These are phyloP conservation scores for Caenorhabditis sp. DNA, from an alignment of 2,888 invertebrate species.

Conservation along the genomic window DNA sequence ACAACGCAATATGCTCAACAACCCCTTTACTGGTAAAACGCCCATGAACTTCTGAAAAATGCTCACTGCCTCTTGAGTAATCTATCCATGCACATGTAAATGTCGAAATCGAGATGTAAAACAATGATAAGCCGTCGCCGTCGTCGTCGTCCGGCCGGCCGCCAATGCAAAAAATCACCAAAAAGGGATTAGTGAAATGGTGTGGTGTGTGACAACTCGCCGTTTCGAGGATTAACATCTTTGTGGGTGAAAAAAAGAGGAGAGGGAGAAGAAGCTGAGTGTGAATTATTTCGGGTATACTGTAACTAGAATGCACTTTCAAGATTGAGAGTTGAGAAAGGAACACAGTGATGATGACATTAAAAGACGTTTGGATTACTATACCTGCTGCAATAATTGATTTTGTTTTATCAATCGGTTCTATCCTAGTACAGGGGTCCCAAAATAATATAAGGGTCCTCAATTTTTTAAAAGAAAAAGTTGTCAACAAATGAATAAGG, in stretches of 20 bases:
- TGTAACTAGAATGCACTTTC: neutral
- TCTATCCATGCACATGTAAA: neutral
- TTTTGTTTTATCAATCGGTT: too few species aligned
- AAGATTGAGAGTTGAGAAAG: too few species aligned
- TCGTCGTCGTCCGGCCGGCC: neutral
- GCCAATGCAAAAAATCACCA: neutral
- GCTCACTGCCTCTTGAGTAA: neutral
- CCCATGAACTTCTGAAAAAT: too few species aligned
- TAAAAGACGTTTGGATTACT: too few species aligned
- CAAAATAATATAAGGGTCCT: too few species aligned
- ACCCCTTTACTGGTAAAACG: too few species aligned
- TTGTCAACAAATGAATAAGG: too few species aligned
- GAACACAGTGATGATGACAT: too few species aligned
- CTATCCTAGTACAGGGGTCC: too few species aligned
- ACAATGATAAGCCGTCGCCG: conserved; percentile 3
- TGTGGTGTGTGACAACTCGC: neutral
- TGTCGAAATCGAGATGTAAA: conserved; percentile 3
- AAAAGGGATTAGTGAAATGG: conserved; percentile 1
- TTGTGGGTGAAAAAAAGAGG: neutral
- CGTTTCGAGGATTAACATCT: conserved; percentile 3
- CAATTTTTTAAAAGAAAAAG: too few species aligned
- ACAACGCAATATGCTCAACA: too few species aligned
- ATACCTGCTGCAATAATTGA: too few species aligned
- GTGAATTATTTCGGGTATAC: neutral
- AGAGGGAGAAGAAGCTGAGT: neutral